phyloP scores from a whole-genome alignment of 2,888 invertebrate species.

The Macrosoma leucophasiata region DNA sequence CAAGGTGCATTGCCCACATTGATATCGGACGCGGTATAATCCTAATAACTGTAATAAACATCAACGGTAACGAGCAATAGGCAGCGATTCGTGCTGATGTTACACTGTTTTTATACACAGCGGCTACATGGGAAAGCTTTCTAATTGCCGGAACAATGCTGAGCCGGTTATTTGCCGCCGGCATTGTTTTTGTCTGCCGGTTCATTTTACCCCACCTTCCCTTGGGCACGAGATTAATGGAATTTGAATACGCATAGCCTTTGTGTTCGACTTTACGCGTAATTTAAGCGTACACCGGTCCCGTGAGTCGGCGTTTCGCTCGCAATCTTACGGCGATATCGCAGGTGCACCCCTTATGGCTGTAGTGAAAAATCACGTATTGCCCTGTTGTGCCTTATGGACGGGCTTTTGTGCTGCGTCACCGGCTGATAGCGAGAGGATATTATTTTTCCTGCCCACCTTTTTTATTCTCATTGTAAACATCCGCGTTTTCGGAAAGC shows the following conservation, averaged over 20 bases:
- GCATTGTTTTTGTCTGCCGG: constrained; percentile 76
- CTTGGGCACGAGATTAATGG: constrained; percentile 71
- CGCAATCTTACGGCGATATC: constrained; percentile 54
- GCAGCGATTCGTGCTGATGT: constrained; percentile 74
- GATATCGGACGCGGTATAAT: constrained; percentile 66
- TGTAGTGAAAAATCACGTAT: constrained; percentile 50
- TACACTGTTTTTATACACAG: constrained; percentile 75
- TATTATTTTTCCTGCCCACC: constrained; percentile 36
- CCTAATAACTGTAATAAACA: constrained; percentile 75
- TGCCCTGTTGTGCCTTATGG: constrained; percentile 26
- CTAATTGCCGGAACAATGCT: constrained; percentile 77
- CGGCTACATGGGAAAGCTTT: constrained; percentile 76
- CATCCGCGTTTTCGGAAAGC: constrained; percentile 14
- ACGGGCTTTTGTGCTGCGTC: constrained; percentile 35
- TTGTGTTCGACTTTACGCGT: constrained; percentile 74
- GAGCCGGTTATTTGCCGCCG: constrained; percentile 74
- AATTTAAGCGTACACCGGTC: constrained; percentile 69
- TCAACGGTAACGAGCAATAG: constrained; percentile 74
- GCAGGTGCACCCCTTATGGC: constrained; percentile 47
- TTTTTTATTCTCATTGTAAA: constrained; percentile 31
- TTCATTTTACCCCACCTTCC: constrained; percentile 72
- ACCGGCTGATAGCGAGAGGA: constrained; percentile 35
- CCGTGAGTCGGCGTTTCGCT: constrained; percentile 64
- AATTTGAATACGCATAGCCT: constrained; percentile 76
- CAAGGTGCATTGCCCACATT: constrained; percentile 56